Evolutionary conservation across 2,797 vertebrate species (phyloP).

Genomic region (Nasua narica): DNA sequence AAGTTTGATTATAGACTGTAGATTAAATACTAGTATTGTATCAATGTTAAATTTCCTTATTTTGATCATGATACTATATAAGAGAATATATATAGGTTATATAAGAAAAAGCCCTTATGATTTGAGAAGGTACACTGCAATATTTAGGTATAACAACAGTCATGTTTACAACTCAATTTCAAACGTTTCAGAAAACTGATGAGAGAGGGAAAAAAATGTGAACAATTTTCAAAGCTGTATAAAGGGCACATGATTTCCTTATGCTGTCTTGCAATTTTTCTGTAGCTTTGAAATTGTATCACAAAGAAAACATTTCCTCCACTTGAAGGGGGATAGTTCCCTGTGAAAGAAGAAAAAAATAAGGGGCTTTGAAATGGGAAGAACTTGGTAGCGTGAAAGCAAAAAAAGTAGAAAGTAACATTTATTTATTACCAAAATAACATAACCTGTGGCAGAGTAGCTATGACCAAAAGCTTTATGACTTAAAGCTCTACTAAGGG

Average conservation of each 20-base stretch:
- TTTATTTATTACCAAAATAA: neutral
- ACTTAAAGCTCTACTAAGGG: neutral
- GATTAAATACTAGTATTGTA: neutral
- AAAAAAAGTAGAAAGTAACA: neutral
- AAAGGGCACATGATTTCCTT: neutral
- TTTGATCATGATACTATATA: neutral
- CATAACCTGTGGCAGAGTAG: neutral
- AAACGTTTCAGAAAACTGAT: neutral
- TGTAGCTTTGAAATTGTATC: neutral
- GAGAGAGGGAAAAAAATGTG: neutral
- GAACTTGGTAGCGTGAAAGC: neutral
- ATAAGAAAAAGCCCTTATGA: neutral
- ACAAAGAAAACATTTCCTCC: neutral
- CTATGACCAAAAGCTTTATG: neutral
- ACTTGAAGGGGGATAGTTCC: neutral
- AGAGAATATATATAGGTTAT: neutral
- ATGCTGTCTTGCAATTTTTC: neutral
- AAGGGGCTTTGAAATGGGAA: neutral
- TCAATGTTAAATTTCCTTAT: neutral
- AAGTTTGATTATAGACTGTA: neutral
- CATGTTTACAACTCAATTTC: neutral
- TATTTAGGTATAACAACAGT: neutral
- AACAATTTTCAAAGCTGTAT: neutral
- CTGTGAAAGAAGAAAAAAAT: neutral
- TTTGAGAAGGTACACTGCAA: neutral